These are phyloP conservation scores for Microdon myrmicae DNA, from an alignment of 2,888 invertebrate species.

Conservation along the genomic window DNA sequence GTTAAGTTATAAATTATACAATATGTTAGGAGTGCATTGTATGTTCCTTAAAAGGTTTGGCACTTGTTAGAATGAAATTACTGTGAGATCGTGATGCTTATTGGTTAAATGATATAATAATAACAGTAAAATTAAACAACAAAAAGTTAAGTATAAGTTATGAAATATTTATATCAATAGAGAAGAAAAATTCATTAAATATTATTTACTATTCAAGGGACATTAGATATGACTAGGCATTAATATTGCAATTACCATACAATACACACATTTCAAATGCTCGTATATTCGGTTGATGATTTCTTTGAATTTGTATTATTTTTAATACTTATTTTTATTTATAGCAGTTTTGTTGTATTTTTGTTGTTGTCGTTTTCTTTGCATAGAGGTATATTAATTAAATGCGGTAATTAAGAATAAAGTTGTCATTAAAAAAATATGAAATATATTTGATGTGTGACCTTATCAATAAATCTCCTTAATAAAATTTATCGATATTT, in stretches of 20 bases:
- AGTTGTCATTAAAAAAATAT: conserved; percentile 9
- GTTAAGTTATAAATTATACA: background rate
- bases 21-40: conserved; percentile 2
- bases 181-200: conserved; percentile 41
- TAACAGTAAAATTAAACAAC: background rate
- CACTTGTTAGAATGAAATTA: conserved; percentile 42
- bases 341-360: too few relatives aligned
- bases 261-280: background rate
- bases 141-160: background rate
- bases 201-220: conserved; percentile 27
- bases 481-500: conserved; percentile 65
- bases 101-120: conserved; percentile 2
- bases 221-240: conserved; percentile 10
- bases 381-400: conserved; percentile 17
- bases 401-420: conserved; percentile 31
- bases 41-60: conserved; percentile 42
- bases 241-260: conserved; percentile 39
- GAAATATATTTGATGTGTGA: conserved; percentile 9
- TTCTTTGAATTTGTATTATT: conserved; percentile 15
- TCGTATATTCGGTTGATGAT: conserved; percentile 20
- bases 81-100: conserved; percentile 11
- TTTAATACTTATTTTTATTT: conserved; percentile 9
- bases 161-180: conserved; percentile 19
- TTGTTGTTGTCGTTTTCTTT: too few relatives aligned
- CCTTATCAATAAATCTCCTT: conserved; percentile 62